Evolutionary conservation across 2,797 vertebrate species (phyloP), one percentile per base, ranked within the genome.

Genomic region (Botia kubotai): DNA sequence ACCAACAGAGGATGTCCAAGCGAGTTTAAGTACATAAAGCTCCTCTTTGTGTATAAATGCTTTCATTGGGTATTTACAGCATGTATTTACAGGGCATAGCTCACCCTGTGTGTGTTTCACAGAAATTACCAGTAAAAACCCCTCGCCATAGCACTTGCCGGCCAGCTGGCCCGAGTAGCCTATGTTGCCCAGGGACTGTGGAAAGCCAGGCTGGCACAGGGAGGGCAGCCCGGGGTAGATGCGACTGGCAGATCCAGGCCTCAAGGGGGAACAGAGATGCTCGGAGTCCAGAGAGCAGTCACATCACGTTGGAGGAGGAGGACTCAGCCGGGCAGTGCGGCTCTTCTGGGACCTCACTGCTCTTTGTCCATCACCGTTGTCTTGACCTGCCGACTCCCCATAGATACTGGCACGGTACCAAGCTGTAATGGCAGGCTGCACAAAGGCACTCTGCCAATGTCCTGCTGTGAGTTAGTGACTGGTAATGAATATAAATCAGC

Each of bases 401-500:
- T 81, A 77, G 80, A 84, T 86, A 62, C 81, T 89, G 88, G 88
- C 85, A 36, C 66, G 0, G 10, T 80, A 81, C 86, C 87, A 86
- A 82, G 83, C 82, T 19, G 79, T 83, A 85, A 85, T 86, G 86
- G 83, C 85, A 85, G 84, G 71, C 85, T 65, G 81, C 82, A 83
- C 82, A 79, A 84, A 83, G 87, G 84, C 85, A 84, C 82, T 82
- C 66, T 82, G 87, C 83, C 81, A 85, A 80, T 77, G 86, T 81
- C 83, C 83, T 87, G 80, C 82, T 84, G 81, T 68, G 83, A 85
- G 84, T 80, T 77, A 83, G 83, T 86, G 82, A 84, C 84, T 84
- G 84, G 80, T 72, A 84, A 83, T 83, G 80, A 83, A 87, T 87
- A 85, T 87, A 87, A 87, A 87, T 82, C 79, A 87, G 85, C 83